Percentiles rank a stretch among this genome's conserved stretches.
These are phyloP conservation scores for Mirza zaza DNA, from an alignment of 2,113 vertebrate genomes.

Conservation along the genomic window DNA sequence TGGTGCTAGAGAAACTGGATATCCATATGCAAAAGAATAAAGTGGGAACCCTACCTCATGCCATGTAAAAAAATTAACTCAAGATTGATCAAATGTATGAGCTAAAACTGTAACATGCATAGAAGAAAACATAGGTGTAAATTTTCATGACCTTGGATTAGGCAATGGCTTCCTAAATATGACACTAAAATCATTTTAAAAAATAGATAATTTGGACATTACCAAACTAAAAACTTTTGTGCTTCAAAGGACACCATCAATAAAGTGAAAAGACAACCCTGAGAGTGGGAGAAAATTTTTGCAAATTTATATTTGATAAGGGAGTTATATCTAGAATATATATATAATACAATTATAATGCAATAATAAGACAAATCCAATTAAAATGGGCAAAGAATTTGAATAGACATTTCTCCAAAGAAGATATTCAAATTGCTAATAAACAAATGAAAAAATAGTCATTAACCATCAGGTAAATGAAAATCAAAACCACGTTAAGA, in stretches of 20 bases:
- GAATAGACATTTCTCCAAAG: background rate
- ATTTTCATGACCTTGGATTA: background rate
- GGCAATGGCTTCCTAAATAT: background rate
- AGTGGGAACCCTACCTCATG: background rate
- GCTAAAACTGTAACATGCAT: background rate
- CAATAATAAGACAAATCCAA: background rate
- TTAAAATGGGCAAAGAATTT: background rate
- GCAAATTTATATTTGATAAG: background rate
- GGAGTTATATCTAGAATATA: background rate
- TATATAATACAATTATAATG: background rate
- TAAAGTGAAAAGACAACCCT: background rate
- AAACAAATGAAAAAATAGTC: background rate
- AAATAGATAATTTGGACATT: background rate
- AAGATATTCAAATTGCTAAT: background rate
- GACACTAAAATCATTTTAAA: background rate
- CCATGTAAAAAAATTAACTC: background rate
- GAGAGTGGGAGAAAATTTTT: background rate
- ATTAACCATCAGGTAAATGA: background rate
- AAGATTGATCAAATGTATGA: background rate
- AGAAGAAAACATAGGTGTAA: background rate
- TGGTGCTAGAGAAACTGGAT: background rate
- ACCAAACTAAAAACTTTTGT: constrained; percentile 7
- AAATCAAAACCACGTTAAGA: background rate
- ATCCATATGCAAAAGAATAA: background rate
- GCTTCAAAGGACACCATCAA: background rate